Evolutionary conservation across 2,113 vertebrate species (phyloP).

Genomic region (Erythrocercus mccallii): DNA sequence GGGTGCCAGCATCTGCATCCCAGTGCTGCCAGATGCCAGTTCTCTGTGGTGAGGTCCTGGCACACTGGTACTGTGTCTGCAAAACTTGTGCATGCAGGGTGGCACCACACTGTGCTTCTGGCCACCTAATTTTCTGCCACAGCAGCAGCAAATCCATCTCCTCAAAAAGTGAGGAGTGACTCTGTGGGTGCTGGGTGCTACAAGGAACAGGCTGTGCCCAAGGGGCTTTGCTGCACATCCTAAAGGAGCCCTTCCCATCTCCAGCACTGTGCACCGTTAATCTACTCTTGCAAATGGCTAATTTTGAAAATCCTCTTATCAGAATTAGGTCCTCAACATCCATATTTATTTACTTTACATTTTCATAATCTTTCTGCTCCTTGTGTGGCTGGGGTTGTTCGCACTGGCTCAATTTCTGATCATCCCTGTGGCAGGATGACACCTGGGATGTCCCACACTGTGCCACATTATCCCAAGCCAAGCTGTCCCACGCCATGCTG

Average conservation of each 20-base stretch:
- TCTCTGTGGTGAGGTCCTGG: not conserved
- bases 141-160: constrained; percentile 38
- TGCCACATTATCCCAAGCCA: not conserved
- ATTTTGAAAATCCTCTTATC: constrained; percentile 82
- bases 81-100: not conserved
- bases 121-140: not conserved
- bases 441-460: accelerated
- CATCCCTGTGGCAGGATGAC: not conserved
- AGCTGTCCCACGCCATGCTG: too few species aligned
- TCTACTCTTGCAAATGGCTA: constrained; percentile 77
- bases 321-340: constrained; percentile 76
- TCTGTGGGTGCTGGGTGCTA: not conserved
- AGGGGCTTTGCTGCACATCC: constrained; percentile 6
- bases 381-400: not conserved
- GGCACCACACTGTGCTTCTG: accelerated
- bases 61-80: accelerated
- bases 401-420: not conserved
- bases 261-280: constrained; percentile 45
- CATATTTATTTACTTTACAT: constrained; percentile 79
- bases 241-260: constrained; percentile 45
- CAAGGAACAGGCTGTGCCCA: not conserved
- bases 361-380: constrained; percentile 64
- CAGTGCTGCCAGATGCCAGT: accelerated
- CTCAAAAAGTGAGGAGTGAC: not conserved
- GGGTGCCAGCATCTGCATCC: accelerated